Conservation (phyloP, 2,113 vertebrate genomes). For the Pomatostomus ruficeps region DNA sequence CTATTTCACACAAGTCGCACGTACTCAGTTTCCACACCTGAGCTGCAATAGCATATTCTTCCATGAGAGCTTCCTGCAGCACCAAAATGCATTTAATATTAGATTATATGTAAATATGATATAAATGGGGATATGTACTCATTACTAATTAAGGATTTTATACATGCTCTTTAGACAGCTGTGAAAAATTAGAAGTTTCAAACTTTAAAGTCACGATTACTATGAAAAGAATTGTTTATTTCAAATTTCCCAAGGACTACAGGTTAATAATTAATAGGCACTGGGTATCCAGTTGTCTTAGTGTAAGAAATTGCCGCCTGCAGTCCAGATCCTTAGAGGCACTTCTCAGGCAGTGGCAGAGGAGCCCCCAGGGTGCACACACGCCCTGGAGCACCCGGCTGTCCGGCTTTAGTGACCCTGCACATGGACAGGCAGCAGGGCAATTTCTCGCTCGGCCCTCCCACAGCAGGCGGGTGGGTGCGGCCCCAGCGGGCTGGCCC, state of each 20-base stretch:
- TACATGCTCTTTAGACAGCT: slow-evolving; percentile 13
- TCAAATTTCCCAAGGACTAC: neutral
- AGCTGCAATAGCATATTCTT: slow-evolving; percentile 96
- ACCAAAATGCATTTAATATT: slow-evolving; percentile 12
- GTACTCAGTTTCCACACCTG: slow-evolving; percentile 99
- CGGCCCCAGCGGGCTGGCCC: neutral
- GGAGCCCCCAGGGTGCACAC: neutral
- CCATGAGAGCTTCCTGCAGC: slow-evolving; percentile 90
- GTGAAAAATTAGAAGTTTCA: slow-evolving; percentile 14
- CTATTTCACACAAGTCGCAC: slow-evolving; percentile 94
- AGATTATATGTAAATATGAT: neutral
- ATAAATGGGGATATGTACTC: neutral
- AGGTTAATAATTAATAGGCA: neutral
- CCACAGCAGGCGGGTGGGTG: neutral
- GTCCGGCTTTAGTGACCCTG: neutral
- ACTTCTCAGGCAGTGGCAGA: neutral
- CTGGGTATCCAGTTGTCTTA: neutral
- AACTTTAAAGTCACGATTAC: neutral
- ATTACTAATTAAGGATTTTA: neutral
- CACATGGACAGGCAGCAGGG: neutral
- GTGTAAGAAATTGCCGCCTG: neutral
- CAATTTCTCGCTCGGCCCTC: neutral
- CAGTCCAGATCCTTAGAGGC: neutral
- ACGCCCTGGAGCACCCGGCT: neutral
- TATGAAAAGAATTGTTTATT: neutral